A percentile compares a stretch with the other conserved stretches of the same genome.
Conservation (phyloP, 1,140 invertebrate species). For the Sycophila sp. region DNA sequence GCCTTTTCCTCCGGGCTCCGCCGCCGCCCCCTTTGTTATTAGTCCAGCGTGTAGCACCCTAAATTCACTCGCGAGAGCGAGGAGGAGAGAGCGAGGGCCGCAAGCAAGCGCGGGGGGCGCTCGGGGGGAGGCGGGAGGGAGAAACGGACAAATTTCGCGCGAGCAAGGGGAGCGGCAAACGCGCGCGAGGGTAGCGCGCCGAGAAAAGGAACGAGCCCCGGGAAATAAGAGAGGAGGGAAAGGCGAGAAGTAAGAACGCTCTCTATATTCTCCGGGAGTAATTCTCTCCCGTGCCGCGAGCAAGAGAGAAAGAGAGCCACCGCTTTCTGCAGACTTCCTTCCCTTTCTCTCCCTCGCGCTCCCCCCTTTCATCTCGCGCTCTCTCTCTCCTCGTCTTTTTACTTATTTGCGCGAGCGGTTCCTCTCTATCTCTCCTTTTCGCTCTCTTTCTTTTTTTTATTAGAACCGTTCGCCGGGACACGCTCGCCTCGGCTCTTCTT, state of each 20-base stretch:
- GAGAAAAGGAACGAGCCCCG: conserved; percentile 14
- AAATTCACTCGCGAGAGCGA: conserved; percentile 51
- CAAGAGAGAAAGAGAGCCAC: background rate
- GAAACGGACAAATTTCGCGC: conserved; percentile 44
- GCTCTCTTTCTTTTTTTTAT: conserved; percentile 12
- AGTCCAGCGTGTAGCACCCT: conserved; percentile 49
- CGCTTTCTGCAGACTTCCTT: conserved; percentile 45
- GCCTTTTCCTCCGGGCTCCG: background rate
- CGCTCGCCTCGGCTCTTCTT: background rate
- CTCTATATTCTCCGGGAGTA: conserved; percentile 48
- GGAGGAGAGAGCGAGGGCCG: too few species aligned
- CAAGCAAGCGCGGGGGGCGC: too few species aligned
- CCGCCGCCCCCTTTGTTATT: conserved; percentile 46
- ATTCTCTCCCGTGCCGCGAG: conserved; percentile 40
- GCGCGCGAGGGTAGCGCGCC: too few species aligned
- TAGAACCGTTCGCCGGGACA: conserved; percentile 5
- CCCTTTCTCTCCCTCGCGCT: conserved; percentile 36
- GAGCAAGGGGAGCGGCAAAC: background rate
- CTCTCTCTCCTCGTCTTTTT: conserved; percentile 20
- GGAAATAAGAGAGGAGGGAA: conserved; percentile 19
- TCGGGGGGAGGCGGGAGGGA: too few species aligned
- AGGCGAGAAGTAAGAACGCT: conserved; percentile 8
- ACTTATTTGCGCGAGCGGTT: conserved; percentile 35
- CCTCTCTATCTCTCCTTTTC: background rate
- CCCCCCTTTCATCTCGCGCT: conserved; percentile 22